phyloP scores from a whole-genome alignment of 37 sponge, comb jelly and placozoan species.

The Agelas oroides region DNA sequence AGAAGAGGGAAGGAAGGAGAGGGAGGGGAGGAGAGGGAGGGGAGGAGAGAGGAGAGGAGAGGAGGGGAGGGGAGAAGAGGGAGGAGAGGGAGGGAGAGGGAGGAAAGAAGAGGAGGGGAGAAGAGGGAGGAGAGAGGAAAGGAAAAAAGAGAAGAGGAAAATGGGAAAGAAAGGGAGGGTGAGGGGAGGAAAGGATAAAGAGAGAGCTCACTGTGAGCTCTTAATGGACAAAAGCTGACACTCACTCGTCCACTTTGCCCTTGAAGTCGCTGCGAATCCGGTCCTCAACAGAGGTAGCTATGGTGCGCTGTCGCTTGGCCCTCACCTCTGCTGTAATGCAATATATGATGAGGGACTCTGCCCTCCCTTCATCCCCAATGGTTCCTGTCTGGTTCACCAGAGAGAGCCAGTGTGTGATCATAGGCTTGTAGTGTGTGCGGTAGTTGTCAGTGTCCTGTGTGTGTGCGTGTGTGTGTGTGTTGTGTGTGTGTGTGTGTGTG shows the following conservation, averaged over 20 bases:
- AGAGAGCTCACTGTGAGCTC: too few relatives aligned
- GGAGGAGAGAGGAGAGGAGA: neutral
- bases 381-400: slow-evolving; percentile 25
- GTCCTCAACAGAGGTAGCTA: slow-evolving; percentile 35
- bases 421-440: neutral
- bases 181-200: too few relatives aligned
- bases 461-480: slow-evolving; percentile 1
- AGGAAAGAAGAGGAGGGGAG: too few relatives aligned
- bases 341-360: slow-evolving; percentile 48
- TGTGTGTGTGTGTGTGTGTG: slow-evolving; percentile 45
- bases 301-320: slow-evolving; percentile 28
- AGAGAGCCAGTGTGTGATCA: slow-evolving; percentile 44
- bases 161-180: too few relatives aligned
- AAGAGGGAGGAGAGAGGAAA: too few relatives aligned
- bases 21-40: too few relatives aligned
- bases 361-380: slow-evolving; percentile 11
- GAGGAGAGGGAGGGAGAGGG: neutral
- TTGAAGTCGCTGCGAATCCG: slow-evolving; percentile 55
- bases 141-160: too few relatives aligned
- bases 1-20: too few relatives aligned
- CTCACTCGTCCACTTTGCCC: slow-evolving; percentile 45
- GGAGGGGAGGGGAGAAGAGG: neutral
- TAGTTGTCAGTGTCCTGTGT: neutral
- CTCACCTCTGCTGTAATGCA: slow-evolving; percentile 69
- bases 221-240: neutral